Evolutionary conservation across 2,113 vertebrate species (phyloP), one percentile per base, ranked within the genome.

Genomic region (Pseudopodoces humilis): DNA sequence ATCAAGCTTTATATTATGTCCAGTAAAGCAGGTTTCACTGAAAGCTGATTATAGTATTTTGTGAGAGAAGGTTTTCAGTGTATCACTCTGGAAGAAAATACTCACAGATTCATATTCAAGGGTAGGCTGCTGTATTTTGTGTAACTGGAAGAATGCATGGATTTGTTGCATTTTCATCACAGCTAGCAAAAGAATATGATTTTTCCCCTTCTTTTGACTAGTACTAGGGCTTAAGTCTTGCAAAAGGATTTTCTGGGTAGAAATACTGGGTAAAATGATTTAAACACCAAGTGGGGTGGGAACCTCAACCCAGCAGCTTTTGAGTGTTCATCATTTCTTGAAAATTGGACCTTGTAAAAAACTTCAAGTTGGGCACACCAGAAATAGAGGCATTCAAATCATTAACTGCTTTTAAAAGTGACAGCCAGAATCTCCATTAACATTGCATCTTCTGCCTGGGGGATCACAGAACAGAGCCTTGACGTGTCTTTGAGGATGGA

Each of bases 401-500:
- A 30, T 67, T 88, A 80, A 74, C 93, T 80, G 75, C 71, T 85
- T 93, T 93, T 83, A 92, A 88, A 86, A 88, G 62, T 92, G 90
- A 92, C 94, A 94, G 92, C 71, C 68, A 81, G 75, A 70, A 70
- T 86, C 79, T 86, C 90, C 75, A 86, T 91, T 95, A 94, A 55
- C 31, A 2, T 74, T 80, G 75, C 68, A 60, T 91, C 92, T 90
- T 80, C 90, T 88, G 79, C 88, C 58, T 91, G 56, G 88, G 52
- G 85, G 68, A 94, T 90, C 90, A 81, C 75, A 60, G 69, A 93
- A 72, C 44, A 70, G 83, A 94, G 86, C 53, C 88, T 83, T 92
- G 92, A 88, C 86, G 59, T 47, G 19, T 76, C 80, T 94, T 86
- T 95, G 88, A 94, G 95, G 76, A 67, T 94, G 76, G 86, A 91